Evolutionary conservation across 2,113 vertebrate species (phyloP).

Genomic region (Epinephelus cyanopodus): DNA sequence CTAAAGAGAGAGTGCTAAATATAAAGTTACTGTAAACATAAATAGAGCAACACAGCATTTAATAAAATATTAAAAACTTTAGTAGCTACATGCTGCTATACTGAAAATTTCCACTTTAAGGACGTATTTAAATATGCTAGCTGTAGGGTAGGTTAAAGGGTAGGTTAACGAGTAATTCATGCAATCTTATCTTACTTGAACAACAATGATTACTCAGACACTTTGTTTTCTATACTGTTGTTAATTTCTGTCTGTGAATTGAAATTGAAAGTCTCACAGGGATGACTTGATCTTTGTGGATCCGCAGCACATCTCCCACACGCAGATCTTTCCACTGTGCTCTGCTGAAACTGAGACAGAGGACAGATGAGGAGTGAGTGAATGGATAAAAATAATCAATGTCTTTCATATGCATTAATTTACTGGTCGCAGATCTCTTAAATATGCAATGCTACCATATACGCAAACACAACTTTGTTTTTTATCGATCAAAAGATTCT

Average conservation of each 20-base stretch:
- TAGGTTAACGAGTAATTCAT: neutral
- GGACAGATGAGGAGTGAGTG: constrained; percentile 4
- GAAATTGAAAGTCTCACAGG: constrained; percentile 86
- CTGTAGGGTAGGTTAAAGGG: neutral
- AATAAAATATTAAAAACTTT: neutral
- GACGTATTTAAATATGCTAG: neutral
- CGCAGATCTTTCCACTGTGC: constrained; percentile 87
- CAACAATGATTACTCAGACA: neutral
- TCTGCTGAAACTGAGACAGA: constrained; percentile 83
- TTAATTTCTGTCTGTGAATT: constrained; percentile 10
- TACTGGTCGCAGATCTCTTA: neutral
- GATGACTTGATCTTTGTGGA: constrained; percentile 88
- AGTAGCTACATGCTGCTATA: neutral
- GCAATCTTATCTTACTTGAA: neutral
- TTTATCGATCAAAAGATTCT: neutral
- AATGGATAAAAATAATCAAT: neutral
- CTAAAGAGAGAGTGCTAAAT: neutral
- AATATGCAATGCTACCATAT: neutral
- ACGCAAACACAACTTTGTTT: neutral
- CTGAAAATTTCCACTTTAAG: neutral
- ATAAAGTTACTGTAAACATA: neutral
- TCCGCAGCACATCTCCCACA: constrained; percentile 90
- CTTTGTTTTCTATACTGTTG: neutral
- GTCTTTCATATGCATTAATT: neutral
- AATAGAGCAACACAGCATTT: neutral